These are phyloP conservation scores for Endotricha flammealis DNA, from an alignment of 2,888 invertebrate genomes.

Conservation along the genomic window DNA sequence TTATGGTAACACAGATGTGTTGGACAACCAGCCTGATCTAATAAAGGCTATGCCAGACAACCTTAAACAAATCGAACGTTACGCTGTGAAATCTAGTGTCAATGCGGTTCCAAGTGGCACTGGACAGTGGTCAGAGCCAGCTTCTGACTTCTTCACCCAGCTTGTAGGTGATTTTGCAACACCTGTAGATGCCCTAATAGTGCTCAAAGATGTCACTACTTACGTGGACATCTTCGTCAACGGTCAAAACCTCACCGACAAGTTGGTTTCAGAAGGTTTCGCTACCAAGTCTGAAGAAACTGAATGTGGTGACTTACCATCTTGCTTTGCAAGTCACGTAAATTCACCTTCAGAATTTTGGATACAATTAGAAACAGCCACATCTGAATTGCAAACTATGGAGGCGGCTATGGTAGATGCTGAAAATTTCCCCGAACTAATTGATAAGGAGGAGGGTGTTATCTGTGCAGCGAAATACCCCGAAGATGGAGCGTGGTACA, in stretches of 20 bases:
- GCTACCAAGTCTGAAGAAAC: constrained; percentile 76
- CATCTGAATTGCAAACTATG: constrained; percentile 76
- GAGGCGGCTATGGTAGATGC: constrained; percentile 76
- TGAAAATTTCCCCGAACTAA: constrained; percentile 71
- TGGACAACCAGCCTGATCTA: constrained; percentile 79
- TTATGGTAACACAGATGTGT: constrained; percentile 87
- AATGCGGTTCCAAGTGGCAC: constrained; percentile 81
- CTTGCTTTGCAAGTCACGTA: constrained; percentile 85
- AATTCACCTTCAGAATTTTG: constrained; percentile 88
- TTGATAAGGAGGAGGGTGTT: constrained; percentile 64
- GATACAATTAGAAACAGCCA: constrained; percentile 84
- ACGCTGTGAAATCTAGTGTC: constrained; percentile 81
- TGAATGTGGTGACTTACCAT: constrained; percentile 71
- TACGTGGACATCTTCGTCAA: constrained; percentile 82
- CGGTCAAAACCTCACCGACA: constrained; percentile 79
- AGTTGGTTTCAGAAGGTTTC: constrained; percentile 77
- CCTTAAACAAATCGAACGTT: constrained; percentile 74
- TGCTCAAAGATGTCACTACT: constrained; percentile 79
- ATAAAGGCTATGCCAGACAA: constrained; percentile 81
- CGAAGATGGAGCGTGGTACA: constrained; percentile 82
- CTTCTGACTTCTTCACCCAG: constrained; percentile 75
- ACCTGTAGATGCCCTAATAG: constrained; percentile 69
- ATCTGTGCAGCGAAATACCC: constrained; percentile 82
- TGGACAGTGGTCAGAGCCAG: constrained; percentile 81
- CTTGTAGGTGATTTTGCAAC: constrained; percentile 70